phyloP scores from a whole-genome alignment of 2,113 vertebrate genomes.

The Orthochromis indermauri region DNA sequence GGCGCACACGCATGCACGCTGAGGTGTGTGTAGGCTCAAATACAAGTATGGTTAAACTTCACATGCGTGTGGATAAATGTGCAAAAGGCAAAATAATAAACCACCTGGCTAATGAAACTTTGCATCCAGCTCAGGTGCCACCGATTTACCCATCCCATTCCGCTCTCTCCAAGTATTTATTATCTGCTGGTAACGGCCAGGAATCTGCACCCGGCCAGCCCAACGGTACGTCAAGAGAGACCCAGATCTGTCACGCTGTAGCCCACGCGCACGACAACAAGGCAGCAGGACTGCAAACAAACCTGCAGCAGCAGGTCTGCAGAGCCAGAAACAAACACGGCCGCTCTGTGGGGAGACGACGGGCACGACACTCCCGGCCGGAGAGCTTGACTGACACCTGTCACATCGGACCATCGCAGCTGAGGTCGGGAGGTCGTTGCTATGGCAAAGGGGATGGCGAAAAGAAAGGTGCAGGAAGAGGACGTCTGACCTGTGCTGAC shows the following conservation, averaged over 20 bases:
- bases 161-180: not conserved
- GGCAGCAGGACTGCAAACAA: slow-evolving; percentile 9
- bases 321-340: not conserved
- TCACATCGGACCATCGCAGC: not conserved
- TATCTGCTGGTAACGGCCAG: slow-evolving; percentile 14
- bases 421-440: not conserved
- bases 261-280: slow-evolving; percentile 23
- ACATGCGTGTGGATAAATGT: not conserved
- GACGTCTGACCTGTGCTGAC: not conserved
- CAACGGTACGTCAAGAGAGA: slow-evolving; percentile 39
- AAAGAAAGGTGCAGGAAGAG: not conserved
- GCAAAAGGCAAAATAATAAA: not conserved
- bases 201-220: slow-evolving; percentile 13
- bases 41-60: not conserved
- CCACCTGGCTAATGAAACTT: not conserved
- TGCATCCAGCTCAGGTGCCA: not conserved
- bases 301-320: not conserved
- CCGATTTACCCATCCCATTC: slow-evolving; percentile 1
- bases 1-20: not conserved
- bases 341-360: not conserved
- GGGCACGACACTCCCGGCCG: not conserved
- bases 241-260: slow-evolving; percentile 53
- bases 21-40: not conserved
- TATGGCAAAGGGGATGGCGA: not conserved
- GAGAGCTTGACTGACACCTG: slow-evolving; percentile 21